phyloP scores from a whole-genome alignment of 2,113 vertebrate genomes.

The Hippocampus zosterae region DNA sequence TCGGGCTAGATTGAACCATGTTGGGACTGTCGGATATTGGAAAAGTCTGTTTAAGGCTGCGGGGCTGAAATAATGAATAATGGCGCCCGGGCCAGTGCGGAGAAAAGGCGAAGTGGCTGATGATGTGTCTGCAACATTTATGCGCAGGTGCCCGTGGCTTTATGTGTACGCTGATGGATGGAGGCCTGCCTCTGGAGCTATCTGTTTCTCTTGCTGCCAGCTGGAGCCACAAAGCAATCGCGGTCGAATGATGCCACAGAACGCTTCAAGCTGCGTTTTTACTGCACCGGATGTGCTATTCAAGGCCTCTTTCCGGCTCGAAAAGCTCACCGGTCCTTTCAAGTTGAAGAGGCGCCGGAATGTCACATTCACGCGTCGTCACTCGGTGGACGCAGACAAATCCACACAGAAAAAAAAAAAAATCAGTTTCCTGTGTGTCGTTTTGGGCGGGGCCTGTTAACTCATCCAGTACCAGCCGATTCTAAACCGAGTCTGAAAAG shows the following conservation, averaged over 20 bases:
- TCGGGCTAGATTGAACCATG: slow-evolving; percentile 23
- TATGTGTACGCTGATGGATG: slow-evolving; percentile 12
- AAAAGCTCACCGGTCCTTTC: slow-evolving; percentile 6
- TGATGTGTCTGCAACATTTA: slow-evolving; percentile 8
- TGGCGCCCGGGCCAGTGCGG: slow-evolving; percentile 1
- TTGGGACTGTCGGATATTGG: slow-evolving; percentile 9
- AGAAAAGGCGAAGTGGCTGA: not conserved
- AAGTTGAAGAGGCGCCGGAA: slow-evolving; percentile 28
- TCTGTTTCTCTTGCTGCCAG: slow-evolving; percentile 63
- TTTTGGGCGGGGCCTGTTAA: slow-evolving; percentile 24
- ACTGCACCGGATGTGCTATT: slow-evolving; percentile 15
- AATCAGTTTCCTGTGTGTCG: slow-evolving; percentile 7
- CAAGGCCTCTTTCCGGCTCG: slow-evolving; percentile 12
- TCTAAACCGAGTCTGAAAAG: too few relatives aligned
- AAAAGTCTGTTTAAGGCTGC: slow-evolving; percentile 11
- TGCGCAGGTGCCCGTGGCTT: slow-evolving; percentile 2
- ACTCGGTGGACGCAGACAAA: slow-evolving; percentile 3
- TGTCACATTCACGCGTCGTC: slow-evolving; percentile 7
- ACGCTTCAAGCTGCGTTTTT: slow-evolving; percentile 22
- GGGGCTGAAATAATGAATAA: slow-evolving; percentile 27
- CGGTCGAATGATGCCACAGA: not conserved
- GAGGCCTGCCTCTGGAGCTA: slow-evolving; percentile 46
- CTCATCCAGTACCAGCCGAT: too few relatives aligned
- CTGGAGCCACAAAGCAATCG: slow-evolving; percentile 26
- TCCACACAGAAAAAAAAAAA: too few relatives aligned